phyloP scores from a whole-genome alignment of 1,140 invertebrate species.

The Vanessa tameamea region DNA sequence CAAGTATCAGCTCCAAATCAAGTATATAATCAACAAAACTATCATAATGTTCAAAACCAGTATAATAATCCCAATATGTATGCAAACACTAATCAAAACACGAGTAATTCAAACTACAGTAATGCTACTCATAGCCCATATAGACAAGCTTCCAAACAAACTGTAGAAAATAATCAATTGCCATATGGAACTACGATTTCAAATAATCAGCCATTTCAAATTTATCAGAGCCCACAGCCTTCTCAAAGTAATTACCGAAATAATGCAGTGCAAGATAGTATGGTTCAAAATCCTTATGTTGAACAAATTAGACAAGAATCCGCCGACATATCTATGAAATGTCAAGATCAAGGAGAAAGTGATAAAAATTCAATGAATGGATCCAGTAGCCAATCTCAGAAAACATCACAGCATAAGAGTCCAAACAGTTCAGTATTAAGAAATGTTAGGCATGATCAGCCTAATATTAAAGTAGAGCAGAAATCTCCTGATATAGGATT shows the following conservation, averaged over 20 bases:
- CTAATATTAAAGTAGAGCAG: conserved; percentile 63
- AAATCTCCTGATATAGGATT: conserved; percentile 72
- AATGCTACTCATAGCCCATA: conserved; percentile 59
- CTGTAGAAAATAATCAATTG: conserved; percentile 46
- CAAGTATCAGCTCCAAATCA: conserved; percentile 52
- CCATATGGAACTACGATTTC: conserved; percentile 45
- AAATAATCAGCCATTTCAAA: conserved; percentile 65
- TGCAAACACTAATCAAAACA: conserved; percentile 47
- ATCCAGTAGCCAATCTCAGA: conserved; percentile 49
- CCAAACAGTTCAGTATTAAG: conserved; percentile 66
- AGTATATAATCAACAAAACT: conserved; percentile 53
- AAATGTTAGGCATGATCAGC: conserved; percentile 75
- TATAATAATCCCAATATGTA: conserved; percentile 65
- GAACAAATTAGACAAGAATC: conserved; percentile 54
- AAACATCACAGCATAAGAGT: conserved; percentile 56
- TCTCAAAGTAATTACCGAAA: conserved; percentile 58
- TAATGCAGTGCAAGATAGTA: conserved; percentile 48
- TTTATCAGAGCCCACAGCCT: conserved; percentile 70
- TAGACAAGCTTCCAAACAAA: conserved; percentile 59
- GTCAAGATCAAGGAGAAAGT: conserved; percentile 42
- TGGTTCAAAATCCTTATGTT: conserved; percentile 37
- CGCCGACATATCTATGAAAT: conserved; percentile 43
- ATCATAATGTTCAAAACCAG: conserved; percentile 59
- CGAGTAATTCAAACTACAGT: conserved; percentile 59
- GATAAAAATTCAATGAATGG: conserved; percentile 56